Evolutionary conservation across 1,140 invertebrate genomes (phyloP).

Genomic region (Lysiphlebus fabarum): DNA sequence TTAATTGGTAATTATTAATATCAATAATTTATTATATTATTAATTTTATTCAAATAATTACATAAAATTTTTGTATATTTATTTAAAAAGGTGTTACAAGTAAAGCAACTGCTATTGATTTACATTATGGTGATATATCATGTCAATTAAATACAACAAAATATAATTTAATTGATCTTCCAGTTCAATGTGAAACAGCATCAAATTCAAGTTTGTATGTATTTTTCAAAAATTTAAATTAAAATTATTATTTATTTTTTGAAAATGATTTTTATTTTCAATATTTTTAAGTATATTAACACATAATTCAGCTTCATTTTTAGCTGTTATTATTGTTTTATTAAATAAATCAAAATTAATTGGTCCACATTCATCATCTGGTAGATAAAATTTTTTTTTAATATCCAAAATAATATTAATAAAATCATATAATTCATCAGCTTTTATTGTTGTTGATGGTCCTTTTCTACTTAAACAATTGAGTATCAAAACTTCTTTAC

Average conservation of each 20-base stretch:
- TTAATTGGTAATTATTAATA: slow-evolving; percentile 64
- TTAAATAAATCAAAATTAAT: no score
- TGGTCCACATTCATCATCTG: no score
- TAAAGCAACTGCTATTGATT: slow-evolving; percentile 75
- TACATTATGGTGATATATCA: slow-evolving; percentile 84
- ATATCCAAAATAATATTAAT: no score
- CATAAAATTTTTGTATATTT: background rate
- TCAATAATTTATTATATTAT: slow-evolving; percentile 5
- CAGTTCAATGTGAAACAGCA: slow-evolving; percentile 63
- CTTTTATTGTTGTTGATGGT: no score
- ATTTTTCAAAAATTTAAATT: no score
- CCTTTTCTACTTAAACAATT: no score
- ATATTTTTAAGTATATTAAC: no score
- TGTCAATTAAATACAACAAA: slow-evolving; percentile 74
- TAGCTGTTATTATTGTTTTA: no score
- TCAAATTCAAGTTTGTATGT: slow-evolving; percentile 63
- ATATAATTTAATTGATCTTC: slow-evolving; percentile 59
- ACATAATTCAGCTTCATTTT: no score
- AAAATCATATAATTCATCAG: no score
- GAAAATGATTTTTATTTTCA: background rate
- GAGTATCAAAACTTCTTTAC: no score
- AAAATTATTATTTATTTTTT: background rate
- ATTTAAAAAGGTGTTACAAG: slow-evolving; percentile 66
- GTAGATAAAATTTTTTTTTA: no score
- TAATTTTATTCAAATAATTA: background rate